Conservation (phyloP, 2,797 vertebrate genomes). For the Eutrigla gurnardus region DNA sequence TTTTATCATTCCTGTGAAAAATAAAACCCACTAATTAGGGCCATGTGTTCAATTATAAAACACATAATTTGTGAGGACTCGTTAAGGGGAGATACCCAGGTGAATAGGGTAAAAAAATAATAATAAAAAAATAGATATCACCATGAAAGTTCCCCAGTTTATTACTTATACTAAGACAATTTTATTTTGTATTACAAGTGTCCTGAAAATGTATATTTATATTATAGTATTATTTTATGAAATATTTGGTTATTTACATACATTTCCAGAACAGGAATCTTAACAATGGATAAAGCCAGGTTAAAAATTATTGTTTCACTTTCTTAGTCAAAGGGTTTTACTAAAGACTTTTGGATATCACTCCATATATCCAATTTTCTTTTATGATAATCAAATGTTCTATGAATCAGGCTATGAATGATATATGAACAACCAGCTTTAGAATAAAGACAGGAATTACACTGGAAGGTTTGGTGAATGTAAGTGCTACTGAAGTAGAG, state of each 20-base stretch:
- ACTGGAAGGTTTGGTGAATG: not conserved
- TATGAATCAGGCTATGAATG: not conserved
- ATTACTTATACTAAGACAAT: not conserved
- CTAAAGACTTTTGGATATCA: not conserved
- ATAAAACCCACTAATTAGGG: not conserved
- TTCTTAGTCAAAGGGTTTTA: not conserved
- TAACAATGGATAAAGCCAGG: not conserved
- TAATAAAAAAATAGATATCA: not conserved
- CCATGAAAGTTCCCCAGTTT: not conserved
- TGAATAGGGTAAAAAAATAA: not conserved
- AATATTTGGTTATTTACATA: not conserved
- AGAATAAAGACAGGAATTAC: not conserved
- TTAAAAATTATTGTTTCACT: not conserved
- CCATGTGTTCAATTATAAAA: not conserved
- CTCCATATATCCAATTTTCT: not conserved
- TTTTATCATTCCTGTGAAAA: not conserved
- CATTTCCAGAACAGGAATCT: too few species aligned
- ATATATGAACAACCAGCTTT: not conserved
- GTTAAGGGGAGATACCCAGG: not conserved
- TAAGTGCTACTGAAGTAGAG: not conserved
- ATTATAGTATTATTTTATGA: not conserved
- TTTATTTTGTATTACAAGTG: not conserved
- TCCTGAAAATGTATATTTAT: not conserved
- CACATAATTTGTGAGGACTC: not conserved
- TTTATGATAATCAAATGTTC: not conserved